Percentiles rank a stretch among this genome's conserved stretches.
Evolutionary conservation across 2,797 vertebrate species (phyloP).

Genomic region (Geotrypetes seraphini): DNA sequence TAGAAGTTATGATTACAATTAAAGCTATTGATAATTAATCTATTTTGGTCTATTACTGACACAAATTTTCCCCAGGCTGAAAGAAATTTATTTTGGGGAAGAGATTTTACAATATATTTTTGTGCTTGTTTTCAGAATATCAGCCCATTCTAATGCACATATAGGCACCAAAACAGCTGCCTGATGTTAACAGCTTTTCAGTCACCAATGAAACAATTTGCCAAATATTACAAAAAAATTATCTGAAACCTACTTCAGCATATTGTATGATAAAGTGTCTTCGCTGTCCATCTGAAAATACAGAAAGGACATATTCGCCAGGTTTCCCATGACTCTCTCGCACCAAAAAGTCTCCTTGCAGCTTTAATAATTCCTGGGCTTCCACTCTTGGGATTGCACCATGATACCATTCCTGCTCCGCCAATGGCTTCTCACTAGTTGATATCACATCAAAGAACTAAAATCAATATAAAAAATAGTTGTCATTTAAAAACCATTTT

Average conservation of each 20-base stretch:
- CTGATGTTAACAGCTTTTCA: no score
- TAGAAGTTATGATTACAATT: no score
- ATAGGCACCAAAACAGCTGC: no score
- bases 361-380: constrained; percentile 85
- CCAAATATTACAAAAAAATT: constrained; percentile 20
- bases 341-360: constrained; percentile 93
- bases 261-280: constrained; percentile 97
- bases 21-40: no score
- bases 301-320: constrained; percentile 94
- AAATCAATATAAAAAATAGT: constrained; percentile 20
- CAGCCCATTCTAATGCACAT: no score
- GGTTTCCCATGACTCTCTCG: constrained; percentile 94
- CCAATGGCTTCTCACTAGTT: constrained; percentile 75
- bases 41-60: no score
- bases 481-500: no score
- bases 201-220: no score
- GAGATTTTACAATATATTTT: no score
- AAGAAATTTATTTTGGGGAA: no score
- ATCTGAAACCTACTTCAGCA: constrained; percentile 76
- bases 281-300: constrained; percentile 85
- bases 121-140: no score
- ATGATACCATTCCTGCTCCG: constrained; percentile 94
- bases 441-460: constrained; percentile 84
- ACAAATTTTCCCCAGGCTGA: no score
- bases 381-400: constrained; percentile 90